Percentiles rank a stretch among this genome's conserved stretches.
Evolutionary conservation across 2,888 invertebrate genomes (phyloP).

Genomic region (Noctuana brunneofusca): DNA sequence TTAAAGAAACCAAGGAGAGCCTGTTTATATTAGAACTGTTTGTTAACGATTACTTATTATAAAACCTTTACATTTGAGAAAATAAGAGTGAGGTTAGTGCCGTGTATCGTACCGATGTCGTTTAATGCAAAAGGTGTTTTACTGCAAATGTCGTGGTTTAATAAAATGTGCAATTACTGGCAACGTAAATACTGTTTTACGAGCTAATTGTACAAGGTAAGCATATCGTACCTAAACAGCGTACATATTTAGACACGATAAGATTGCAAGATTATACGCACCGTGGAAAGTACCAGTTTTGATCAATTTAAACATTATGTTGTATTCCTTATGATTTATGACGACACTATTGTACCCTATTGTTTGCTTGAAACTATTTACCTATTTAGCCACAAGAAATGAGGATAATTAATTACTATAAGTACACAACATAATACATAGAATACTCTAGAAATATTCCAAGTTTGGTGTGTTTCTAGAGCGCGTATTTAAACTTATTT

Average conservation of each 20-base stretch:
- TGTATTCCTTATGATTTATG: background rate
- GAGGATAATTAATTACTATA: background rate
- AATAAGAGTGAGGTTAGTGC: conserved; percentile 6
- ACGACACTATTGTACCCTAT: background rate
- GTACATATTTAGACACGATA: conserved; percentile 19
- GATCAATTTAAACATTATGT: conserved; percentile 12
- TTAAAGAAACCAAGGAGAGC: conserved; percentile 29
- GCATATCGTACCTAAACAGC: background rate
- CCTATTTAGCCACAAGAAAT: background rate
- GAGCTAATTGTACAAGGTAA: conserved; percentile 27
- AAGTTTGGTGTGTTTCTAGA: too few relatives aligned
- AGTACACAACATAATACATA: background rate
- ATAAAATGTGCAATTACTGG: conserved; percentile 14
- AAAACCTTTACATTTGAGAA: background rate
- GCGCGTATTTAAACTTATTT: too few relatives aligned
- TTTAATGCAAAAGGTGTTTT: background rate
- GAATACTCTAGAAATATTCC: too few relatives aligned
- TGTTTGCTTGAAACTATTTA: background rate
- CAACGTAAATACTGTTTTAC: conserved; percentile 26
- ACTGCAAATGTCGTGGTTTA: conserved; percentile 15
- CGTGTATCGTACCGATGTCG: background rate
- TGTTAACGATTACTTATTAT: background rate
- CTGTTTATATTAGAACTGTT: background rate
- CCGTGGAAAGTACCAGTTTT: conserved; percentile 2
- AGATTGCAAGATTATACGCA: conserved; percentile 4